Evolutionary conservation across 2,113 vertebrate genomes (phyloP).

Genomic region (Blennius ocellaris): DNA sequence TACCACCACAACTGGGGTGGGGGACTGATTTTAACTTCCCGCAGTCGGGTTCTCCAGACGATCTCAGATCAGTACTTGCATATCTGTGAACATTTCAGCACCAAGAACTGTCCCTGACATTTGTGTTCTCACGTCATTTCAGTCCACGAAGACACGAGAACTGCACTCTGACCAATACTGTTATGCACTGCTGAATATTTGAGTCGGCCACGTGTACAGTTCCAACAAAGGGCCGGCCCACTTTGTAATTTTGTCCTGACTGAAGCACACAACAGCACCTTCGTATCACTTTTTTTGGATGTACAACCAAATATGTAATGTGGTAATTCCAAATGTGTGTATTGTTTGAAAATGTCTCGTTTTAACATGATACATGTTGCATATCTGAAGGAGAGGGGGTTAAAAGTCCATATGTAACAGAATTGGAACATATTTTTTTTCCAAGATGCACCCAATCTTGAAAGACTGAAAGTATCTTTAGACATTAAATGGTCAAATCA

Average conservation of each 20-base stretch:
- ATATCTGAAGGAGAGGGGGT: no score
- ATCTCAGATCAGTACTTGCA: slow-evolving; percentile 19
- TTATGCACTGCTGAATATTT: slow-evolving; percentile 35
- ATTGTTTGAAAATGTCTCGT: no score
- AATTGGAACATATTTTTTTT: no score
- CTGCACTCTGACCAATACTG: slow-evolving; percentile 32
- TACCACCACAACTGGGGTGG: not conserved
- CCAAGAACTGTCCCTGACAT: not conserved
- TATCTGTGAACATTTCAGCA: slow-evolving; percentile 22
- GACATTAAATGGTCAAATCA: not conserved
- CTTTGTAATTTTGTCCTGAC: not conserved
- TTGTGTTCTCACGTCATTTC: not conserved
- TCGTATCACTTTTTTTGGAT: slow-evolving; percentile 12
- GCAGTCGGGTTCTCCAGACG: not conserved
- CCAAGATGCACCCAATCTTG: no score
- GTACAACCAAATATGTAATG: slow-evolving; percentile 13
- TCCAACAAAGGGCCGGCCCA: not conserved
- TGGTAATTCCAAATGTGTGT: no score
- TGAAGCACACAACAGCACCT: slow-evolving; percentile 47
- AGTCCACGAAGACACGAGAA: not conserved
- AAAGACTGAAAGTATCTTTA: no score
- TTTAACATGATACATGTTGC: no score
- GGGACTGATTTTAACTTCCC: slow-evolving; percentile 1
- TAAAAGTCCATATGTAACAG: no score
- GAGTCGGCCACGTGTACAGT: slow-evolving; percentile 11